These are phyloP conservation scores for Melanotaenia maccullochi DNA, from an alignment of 2,797 vertebrate species.

Conservation along the genomic window DNA sequence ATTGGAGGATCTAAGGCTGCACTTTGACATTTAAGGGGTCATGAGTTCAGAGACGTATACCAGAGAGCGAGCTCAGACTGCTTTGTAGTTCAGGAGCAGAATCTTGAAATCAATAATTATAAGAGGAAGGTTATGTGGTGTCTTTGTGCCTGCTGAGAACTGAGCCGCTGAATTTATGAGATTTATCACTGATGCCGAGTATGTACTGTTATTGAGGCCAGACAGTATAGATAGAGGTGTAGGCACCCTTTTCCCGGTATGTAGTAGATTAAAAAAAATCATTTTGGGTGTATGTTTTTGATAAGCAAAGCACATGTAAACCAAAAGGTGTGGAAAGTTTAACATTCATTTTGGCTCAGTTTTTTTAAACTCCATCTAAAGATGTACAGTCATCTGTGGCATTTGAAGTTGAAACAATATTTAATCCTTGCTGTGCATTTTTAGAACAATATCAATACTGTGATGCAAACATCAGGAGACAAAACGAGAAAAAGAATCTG, in stretches of 20 bases:
- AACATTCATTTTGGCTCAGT: no score
- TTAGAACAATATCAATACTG: neutral
- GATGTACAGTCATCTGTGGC: neutral
- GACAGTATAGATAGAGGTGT: constrained; percentile 4
- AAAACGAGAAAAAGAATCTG: neutral
- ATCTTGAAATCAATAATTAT: constrained; percentile 43
- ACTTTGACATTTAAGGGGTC: constrained; percentile 49
- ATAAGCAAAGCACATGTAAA: neutral
- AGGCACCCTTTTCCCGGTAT: neutral
- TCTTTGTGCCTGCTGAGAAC: constrained; percentile 27
- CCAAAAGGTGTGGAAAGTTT: neutral
- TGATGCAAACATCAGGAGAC: neutral
- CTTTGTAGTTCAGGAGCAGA: constrained; percentile 40
- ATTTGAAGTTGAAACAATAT: neutral
- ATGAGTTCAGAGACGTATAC: constrained; percentile 45
- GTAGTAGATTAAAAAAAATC: neutral
- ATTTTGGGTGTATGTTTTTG: neutral
- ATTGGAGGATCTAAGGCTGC: constrained; percentile 47
- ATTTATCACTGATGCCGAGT: constrained; percentile 17
- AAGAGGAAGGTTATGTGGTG: constrained; percentile 33
- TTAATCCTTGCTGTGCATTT: neutral
- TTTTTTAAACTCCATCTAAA: neutral
- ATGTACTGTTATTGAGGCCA: neutral
- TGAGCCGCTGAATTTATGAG: constrained; percentile 11
- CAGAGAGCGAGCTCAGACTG: constrained; percentile 22